These are phyloP conservation scores for Paramormyrops hopkinsi DNA, from an alignment of 2,797 vertebrate genomes.

Conservation along the genomic window DNA sequence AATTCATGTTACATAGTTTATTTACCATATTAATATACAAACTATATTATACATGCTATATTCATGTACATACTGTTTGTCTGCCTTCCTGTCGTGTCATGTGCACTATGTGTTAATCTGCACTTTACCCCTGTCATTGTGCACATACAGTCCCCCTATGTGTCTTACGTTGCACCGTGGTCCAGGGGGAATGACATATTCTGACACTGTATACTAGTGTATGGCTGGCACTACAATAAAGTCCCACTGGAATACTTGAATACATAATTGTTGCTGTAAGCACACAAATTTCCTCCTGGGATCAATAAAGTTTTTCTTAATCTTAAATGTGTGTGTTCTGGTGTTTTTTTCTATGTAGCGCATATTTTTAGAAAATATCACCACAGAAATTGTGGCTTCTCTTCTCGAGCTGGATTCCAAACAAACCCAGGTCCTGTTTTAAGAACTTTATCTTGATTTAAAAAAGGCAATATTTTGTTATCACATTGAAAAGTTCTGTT, in stretches of 20 bases:
- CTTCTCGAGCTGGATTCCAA: neutral
- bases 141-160: neutral
- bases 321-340: neutral
- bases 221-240: neutral
- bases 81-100: neutral
- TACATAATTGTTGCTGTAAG: neutral
- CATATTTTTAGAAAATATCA: neutral
- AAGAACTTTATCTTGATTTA: neutral
- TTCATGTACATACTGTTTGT: neutral
- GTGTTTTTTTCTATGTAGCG: neutral
- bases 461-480: neutral
- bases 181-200: neutral
- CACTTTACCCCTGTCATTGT: neutral
- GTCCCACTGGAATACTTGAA: neutral
- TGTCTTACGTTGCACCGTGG: neutral
- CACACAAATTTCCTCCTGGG: neutral
- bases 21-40: neutral
- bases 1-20: neutral
- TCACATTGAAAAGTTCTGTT: neutral
- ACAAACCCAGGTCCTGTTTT: neutral
- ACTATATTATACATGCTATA: neutral
- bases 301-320: neutral
- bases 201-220: neutral
- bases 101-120: neutral
- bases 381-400: neutral